A percentile compares a stretch with the other conserved stretches of the same genome.
phyloP scores from a whole-genome alignment of 92 coral and sea anemone genomes.

The Epizoanthus ramosus region DNA sequence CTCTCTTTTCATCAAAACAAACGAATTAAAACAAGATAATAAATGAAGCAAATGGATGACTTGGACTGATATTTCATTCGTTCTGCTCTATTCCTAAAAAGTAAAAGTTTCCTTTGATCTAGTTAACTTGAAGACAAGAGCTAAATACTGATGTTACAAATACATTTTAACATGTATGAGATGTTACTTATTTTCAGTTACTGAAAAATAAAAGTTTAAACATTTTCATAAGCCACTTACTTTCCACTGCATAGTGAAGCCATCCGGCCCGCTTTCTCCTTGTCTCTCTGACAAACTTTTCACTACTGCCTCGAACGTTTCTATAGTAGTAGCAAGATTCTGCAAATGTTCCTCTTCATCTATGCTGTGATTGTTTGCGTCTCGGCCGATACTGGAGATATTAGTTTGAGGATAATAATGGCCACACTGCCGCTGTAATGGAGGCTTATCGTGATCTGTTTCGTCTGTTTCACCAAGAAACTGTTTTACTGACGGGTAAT shows the following conservation, averaged over 20 bases:
- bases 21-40: no score
- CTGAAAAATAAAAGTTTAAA: no score
- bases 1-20: no score
- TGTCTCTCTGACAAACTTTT: constrained; percentile 68
- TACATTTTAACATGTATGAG: no score
- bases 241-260: constrained; percentile 83
- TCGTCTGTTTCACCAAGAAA: constrained; percentile 45
- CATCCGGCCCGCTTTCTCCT: constrained; percentile 64
- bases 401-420: constrained; percentile 76
- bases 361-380: constrained; percentile 68
- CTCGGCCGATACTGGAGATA: constrained; percentile 62
- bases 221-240: constrained; percentile 45
- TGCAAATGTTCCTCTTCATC: constrained; percentile 75
- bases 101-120: no score
- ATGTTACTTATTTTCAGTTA: no score
- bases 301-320: constrained; percentile 81
- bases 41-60: no score
- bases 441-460: constrained; percentile 50
- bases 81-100: no score
- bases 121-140: no score
- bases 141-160: no score
- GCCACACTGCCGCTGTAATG: constrained; percentile 83
- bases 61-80: no score
- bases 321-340: constrained; percentile 66
- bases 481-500: constrained; percentile 23